phyloP scores from a whole-genome alignment of 2,113 vertebrate species.

The Oriolus oriolus region DNA sequence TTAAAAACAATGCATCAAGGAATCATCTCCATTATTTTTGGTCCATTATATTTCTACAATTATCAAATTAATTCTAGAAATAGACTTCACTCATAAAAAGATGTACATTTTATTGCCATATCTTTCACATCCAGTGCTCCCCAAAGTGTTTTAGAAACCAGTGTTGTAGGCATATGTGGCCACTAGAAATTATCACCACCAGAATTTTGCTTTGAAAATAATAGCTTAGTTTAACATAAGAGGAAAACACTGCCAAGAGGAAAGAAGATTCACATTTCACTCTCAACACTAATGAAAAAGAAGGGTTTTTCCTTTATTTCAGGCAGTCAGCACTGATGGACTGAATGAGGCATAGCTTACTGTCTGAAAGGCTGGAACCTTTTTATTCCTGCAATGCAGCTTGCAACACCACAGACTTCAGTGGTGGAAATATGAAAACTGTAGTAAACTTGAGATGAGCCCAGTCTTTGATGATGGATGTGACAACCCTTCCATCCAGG shows the following conservation, averaged over 20 bases:
- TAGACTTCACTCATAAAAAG: slow-evolving; percentile 49
- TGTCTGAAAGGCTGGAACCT: background rate
- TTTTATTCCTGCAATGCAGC: background rate
- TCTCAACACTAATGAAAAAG: background rate
- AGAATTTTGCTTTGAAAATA: background rate
- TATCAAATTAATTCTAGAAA: slow-evolving; percentile 34
- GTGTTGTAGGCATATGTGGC: background rate
- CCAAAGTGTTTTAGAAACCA: slow-evolving; percentile 47
- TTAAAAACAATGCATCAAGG: background rate
- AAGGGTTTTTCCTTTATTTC: background rate
- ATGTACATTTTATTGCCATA: slow-evolving; percentile 42
- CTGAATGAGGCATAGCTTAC: background rate
- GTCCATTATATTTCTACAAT: background rate
- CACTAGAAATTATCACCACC: background rate
- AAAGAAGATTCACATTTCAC: background rate
- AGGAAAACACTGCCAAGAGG: background rate
- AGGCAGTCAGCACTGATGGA: background rate
- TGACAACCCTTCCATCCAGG: background rate
- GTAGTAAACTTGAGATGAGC: background rate
- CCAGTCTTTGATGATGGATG: background rate
- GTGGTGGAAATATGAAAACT: background rate
- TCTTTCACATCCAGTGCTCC: slow-evolving; percentile 35
- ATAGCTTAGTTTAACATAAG: background rate
- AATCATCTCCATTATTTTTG: background rate
- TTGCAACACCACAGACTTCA: background rate